Conservation (phyloP, 2,797 vertebrate species). For the Decapterus maruadsi region DNA sequence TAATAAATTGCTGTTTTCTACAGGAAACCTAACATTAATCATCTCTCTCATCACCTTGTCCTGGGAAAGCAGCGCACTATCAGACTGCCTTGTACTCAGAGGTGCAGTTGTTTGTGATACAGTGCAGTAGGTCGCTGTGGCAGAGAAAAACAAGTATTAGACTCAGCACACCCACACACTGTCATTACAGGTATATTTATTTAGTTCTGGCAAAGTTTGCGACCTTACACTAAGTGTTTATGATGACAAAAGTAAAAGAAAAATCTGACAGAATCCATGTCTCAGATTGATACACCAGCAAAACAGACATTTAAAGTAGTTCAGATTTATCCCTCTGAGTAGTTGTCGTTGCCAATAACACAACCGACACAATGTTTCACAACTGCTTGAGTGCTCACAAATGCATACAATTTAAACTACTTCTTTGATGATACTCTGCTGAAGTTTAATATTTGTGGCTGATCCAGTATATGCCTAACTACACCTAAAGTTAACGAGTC, state of each 20-base stretch:
- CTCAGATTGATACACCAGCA: not conserved
- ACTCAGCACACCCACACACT: constrained; percentile 12
- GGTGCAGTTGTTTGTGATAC: constrained; percentile 3
- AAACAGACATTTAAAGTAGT: not conserved
- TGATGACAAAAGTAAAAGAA: not conserved
- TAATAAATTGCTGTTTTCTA: not conserved
- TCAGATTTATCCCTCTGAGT: not conserved
- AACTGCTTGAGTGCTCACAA: not conserved
- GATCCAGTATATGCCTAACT: no score
- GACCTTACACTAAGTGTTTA: not conserved
- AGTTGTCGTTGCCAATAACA: not conserved
- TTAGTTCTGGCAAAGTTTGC: not conserved
- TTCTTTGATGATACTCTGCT: not conserved
- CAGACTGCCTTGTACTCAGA: not conserved
- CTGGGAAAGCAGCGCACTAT: constrained; percentile 1
- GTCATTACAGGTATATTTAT: constrained; percentile 4
- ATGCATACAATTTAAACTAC: not conserved
- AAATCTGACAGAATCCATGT: not conserved
- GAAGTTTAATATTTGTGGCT: not conserved
- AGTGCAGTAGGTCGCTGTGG: not conserved
- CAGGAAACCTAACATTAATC: not conserved
- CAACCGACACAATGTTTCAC: not conserved
- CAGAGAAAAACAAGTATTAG: constrained; percentile 13
- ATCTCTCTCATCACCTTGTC: not conserved
- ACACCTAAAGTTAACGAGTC: not conserved